phyloP scores from a whole-genome alignment of 2,113 vertebrate genomes.

The Bubalus kerabau region DNA sequence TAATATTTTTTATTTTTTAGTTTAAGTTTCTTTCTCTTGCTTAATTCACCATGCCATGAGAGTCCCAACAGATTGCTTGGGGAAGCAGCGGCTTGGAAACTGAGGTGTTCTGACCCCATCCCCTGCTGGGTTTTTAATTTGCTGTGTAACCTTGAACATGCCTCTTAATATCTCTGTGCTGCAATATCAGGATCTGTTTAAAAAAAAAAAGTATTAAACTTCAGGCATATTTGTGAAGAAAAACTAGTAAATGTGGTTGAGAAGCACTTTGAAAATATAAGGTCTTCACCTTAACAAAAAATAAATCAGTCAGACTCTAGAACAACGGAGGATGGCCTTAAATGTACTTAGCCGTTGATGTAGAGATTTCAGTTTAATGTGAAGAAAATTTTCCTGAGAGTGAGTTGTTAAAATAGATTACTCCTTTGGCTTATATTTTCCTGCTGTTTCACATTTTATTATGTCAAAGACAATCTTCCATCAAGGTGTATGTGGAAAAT shows the following conservation, averaged over 20 bases:
- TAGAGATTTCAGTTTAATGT: conserved; percentile 40
- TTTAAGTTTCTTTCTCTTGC: conserved; percentile 7
- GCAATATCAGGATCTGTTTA: not conserved
- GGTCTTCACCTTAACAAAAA: conserved; percentile 21
- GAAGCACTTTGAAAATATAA: conserved; percentile 47
- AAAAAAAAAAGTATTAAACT: not conserved
- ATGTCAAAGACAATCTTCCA: conserved; percentile 31
- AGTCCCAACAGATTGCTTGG: not conserved
- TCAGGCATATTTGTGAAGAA: not conserved
- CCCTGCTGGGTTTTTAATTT: conserved; percentile 48
- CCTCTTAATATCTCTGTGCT: conserved; percentile 40
- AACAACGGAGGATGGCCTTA: not conserved
- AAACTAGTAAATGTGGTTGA: conserved; percentile 41
- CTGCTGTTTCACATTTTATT: conserved; percentile 47
- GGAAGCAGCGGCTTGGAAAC: conserved; percentile 11
- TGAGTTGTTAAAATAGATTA: conserved; percentile 52
- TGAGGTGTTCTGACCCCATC: not conserved
- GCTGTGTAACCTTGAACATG: conserved; percentile 25
- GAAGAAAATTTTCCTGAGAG: conserved; percentile 39
- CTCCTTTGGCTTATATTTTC: conserved; percentile 43
- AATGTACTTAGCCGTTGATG: not conserved
- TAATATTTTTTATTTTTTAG: not conserved
- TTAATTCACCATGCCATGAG: not conserved
- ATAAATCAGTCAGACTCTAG: not conserved
- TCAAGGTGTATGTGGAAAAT: not conserved